Evolutionary conservation across 2,113 vertebrate species (phyloP).

Genomic region (Paralichthys olivaceus): DNA sequence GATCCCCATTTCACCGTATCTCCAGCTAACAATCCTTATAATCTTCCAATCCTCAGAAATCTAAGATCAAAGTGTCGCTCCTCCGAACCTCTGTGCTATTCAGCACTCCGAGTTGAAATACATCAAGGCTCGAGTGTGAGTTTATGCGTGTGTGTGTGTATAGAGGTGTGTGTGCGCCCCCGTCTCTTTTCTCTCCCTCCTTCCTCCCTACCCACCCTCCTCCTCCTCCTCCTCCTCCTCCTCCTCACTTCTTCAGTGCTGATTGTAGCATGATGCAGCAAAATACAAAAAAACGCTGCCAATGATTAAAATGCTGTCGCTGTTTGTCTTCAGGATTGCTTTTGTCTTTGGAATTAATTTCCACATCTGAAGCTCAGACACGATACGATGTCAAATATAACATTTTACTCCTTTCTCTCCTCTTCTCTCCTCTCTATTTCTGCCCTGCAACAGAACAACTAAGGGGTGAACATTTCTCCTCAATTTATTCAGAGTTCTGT

Average conservation of each 20-base stretch:
- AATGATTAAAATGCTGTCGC: background rate
- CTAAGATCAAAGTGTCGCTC: constrained; percentile 45
- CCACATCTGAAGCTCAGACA: constrained; percentile 3
- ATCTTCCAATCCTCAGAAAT: constrained; percentile 50
- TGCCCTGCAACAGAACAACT: constrained; percentile 69
- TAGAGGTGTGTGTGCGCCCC: background rate
- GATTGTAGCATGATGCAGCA: constrained; percentile 56
- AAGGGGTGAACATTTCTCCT: constrained; percentile 33
- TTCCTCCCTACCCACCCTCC: background rate
- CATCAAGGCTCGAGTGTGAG: constrained; percentile 29
- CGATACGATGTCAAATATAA: background rate
- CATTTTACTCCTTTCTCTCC: background rate
- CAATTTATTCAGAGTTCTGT: constrained; percentile 51
- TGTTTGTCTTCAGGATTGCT: background rate
- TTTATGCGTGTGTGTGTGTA: background rate
- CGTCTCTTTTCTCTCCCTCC: background rate
- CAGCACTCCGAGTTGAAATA: constrained; percentile 40
- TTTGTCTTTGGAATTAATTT: background rate
- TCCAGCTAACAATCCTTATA: constrained; percentile 38
- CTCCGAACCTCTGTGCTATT: constrained; percentile 32
- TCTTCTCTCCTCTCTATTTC: constrained; percentile 27
- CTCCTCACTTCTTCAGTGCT: background rate
- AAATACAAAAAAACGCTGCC: constrained; percentile 46
- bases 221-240: background rate
- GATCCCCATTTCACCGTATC: constrained; percentile 24